A percentile compares a stretch with the other conserved stretches of the same genome.
phyloP scores from a whole-genome alignment of 2,113 vertebrate species.

The Nematolebias whitei region DNA sequence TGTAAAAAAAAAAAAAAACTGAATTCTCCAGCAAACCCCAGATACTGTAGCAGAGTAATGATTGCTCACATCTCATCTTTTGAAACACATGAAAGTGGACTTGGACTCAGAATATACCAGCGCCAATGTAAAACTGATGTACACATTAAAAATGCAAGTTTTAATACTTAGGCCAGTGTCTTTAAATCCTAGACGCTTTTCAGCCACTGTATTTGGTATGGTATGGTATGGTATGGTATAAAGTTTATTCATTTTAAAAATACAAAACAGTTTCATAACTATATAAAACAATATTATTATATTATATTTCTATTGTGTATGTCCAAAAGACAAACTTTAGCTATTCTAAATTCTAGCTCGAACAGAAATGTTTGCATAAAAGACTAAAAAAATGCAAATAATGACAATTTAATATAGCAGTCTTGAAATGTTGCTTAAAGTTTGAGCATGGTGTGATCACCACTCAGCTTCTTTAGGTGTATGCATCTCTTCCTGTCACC shows the following conservation, averaged over 20 bases:
- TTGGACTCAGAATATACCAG: neutral
- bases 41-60: conserved; percentile 1
- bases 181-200: neutral
- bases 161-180: neutral
- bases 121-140: conserved; percentile 7
- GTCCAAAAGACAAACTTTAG: neutral
- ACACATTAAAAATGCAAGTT: neutral
- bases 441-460: conserved; percentile 44
- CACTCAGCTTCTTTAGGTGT: conserved; percentile 55
- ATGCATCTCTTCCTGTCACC: conserved; percentile 59
- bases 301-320: neutral
- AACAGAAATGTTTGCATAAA: conserved; percentile 7
- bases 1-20: neutral
- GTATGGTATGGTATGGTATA: too few species aligned
- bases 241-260: too few species aligned
- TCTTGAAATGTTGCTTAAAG: neutral
- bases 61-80: conserved; percentile 6
- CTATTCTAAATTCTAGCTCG: neutral
- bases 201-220: too few species aligned
- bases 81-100: conserved; percentile 2
- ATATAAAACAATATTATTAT: too few species aligned
- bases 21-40: neutral
- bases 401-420: neutral
- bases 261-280: too few species aligned
- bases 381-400: conserved; percentile 6